Conservation (phyloP, 1,140 invertebrate species). For the Aphelenchoides besseyi region DNA sequence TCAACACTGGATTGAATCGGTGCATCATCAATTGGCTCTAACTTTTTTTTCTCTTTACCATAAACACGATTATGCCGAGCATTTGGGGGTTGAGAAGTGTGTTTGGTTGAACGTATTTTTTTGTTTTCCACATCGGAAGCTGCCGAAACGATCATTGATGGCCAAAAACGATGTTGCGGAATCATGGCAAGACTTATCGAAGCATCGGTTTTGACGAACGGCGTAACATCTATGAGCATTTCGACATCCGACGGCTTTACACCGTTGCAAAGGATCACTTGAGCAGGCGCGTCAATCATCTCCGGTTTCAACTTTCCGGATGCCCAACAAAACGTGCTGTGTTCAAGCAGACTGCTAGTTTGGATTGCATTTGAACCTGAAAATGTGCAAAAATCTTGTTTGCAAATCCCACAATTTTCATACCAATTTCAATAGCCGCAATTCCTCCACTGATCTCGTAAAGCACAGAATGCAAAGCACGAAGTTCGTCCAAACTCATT, state of each 20-base stretch:
- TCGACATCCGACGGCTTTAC: slow-evolving; percentile 3
- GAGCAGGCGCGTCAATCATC: slow-evolving; percentile 16
- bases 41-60: slow-evolving; percentile 28
- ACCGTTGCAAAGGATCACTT: slow-evolving; percentile 26
- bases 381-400: slow-evolving; percentile 21
- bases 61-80: slow-evolving; percentile 13
- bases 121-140: slow-evolving; percentile 2
- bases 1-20: slow-evolving; percentile 4
- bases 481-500: slow-evolving; percentile 27
- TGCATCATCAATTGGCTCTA: neutral
- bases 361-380: slow-evolving; percentile 36
- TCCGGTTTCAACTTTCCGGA: slow-evolving; percentile 19
- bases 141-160: slow-evolving; percentile 15
- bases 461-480: slow-evolving; percentile 10
- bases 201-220: slow-evolving; percentile 28
- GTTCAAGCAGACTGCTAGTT: slow-evolving; percentile 26
- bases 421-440: slow-evolving; percentile 24
- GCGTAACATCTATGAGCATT: slow-evolving; percentile 11
- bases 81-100: slow-evolving; percentile 13
- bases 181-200: neutral
- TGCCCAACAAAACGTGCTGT: slow-evolving; percentile 39
- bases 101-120: neutral
- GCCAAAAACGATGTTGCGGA: slow-evolving; percentile 17
- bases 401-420: slow-evolving; percentile 20
- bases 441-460: slow-evolving; percentile 23